phyloP scores from a whole-genome alignment of 2,888 invertebrate species.

The Leucania comma region DNA sequence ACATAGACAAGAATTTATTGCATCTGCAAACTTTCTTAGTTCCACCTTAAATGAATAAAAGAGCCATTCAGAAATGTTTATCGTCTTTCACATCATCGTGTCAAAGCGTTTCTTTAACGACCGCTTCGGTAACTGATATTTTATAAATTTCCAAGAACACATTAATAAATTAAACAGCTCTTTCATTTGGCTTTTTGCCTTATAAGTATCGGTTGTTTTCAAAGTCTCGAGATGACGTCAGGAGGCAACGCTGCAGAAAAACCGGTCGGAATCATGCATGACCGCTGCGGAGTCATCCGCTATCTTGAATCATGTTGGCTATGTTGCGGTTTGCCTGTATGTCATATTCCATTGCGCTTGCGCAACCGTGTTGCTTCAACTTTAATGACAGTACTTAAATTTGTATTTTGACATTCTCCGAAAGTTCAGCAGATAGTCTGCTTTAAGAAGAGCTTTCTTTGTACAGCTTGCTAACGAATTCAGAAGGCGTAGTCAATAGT shows the following conservation, averaged over 20 bases:
- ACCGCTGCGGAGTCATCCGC: slow-evolving; percentile 83
- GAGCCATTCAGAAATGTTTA: slow-evolving; percentile 28
- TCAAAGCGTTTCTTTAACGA: slow-evolving; percentile 36
- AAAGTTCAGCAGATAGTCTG: slow-evolving; percentile 32
- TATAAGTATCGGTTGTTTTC: slow-evolving; percentile 74
- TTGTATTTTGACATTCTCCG: slow-evolving; percentile 47
- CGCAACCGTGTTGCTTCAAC: slow-evolving; percentile 38
- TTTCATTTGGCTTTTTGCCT: slow-evolving; percentile 69
- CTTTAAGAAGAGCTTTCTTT: slow-evolving; percentile 60
- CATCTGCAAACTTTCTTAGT: slow-evolving; percentile 27
- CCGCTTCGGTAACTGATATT: slow-evolving; percentile 41
- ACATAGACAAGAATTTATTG: slow-evolving; percentile 19
- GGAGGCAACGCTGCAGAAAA: slow-evolving; percentile 78
- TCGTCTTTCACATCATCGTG: slow-evolving; percentile 33
- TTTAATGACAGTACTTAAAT: slow-evolving; percentile 37
- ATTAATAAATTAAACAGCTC: slow-evolving; percentile 69
- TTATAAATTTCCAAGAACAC: slow-evolving; percentile 58
- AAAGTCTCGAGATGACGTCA: slow-evolving; percentile 82
- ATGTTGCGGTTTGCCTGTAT: slow-evolving; percentile 69
- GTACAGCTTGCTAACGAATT: slow-evolving; percentile 67
- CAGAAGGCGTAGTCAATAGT: slow-evolving; percentile 66
- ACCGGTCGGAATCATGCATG: slow-evolving; percentile 85
- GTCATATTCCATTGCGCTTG: slow-evolving; percentile 65
- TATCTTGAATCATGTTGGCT: slow-evolving; percentile 80
- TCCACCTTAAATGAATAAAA: slow-evolving; percentile 23